phyloP scores from a whole-genome alignment of 2,797 vertebrate genomes.

The Sebastes alutus region DNA sequence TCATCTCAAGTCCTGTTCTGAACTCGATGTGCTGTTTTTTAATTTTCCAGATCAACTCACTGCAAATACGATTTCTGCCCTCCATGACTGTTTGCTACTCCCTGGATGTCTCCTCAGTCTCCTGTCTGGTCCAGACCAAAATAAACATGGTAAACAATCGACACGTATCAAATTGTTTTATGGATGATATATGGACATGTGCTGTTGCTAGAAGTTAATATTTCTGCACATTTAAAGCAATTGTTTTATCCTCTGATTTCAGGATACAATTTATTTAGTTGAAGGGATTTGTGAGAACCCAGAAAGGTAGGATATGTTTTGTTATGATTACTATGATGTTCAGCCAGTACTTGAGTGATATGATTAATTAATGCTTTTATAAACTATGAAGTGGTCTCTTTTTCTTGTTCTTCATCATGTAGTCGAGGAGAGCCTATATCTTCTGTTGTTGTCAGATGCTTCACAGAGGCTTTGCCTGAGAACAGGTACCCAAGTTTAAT shows the following conservation, averaged over 20 bases:
- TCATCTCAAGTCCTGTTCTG: not conserved
- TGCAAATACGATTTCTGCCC: conserved; percentile 89
- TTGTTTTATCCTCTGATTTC: conserved; percentile 37
- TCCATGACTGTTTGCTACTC: conserved; percentile 90
- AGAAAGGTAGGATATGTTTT: conserved; percentile 77
- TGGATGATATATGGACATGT: not conserved
- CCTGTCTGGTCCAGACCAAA: conserved; percentile 89
- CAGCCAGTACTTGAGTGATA: not conserved
- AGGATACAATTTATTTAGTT: conserved; percentile 94
- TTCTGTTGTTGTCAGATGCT: conserved; percentile 88
- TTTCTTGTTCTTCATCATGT: not conserved
- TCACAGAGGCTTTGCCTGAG: conserved; percentile 98
- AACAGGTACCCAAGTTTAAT: conserved; percentile 84
- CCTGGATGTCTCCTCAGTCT: conserved; percentile 88
- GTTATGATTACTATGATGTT: not conserved
- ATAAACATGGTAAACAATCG: conserved; percentile 80
- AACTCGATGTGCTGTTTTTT: not conserved
- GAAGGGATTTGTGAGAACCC: conserved; percentile 87
- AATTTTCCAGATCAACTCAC: conserved; percentile 83
- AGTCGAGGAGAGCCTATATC: conserved; percentile 79
- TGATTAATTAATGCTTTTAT: not conserved
- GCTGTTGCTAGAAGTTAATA: not conserved
- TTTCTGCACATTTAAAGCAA: not conserved
- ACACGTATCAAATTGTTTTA: not conserved
- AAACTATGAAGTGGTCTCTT: not conserved